Evolutionary conservation across 23 tunicate species (phyloP).

Genomic region (Trididemnum miniatum): DNA sequence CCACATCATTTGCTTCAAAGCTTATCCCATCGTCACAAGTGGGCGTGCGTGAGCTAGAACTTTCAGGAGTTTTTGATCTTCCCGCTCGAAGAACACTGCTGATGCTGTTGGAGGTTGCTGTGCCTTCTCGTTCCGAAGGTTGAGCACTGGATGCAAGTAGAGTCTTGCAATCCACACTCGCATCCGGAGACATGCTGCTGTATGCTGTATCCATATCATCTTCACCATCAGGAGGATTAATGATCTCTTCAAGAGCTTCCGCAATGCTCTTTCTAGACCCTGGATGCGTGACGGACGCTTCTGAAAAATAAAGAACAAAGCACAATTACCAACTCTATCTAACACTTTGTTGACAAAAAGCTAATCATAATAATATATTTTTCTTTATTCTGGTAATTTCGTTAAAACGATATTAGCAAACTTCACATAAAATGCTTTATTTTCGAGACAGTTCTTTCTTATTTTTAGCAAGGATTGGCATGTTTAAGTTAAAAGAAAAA

Average conservation of each 20-base stretch:
- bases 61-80: slow-evolving; percentile 70
- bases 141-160: slow-evolving; percentile 27
- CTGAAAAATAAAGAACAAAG: too few relatives aligned
- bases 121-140: neutral
- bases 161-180: slow-evolving; percentile 67
- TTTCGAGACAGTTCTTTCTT: too few relatives aligned
- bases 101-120: neutral
- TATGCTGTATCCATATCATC: slow-evolving; percentile 45
- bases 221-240: slow-evolving; percentile 49
- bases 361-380: too few relatives aligned
- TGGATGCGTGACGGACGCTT: neutral
- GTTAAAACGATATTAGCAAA: too few relatives aligned
- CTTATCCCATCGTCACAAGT: slow-evolving; percentile 34
- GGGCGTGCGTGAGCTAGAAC: slow-evolving; percentile 54
- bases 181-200: slow-evolving; percentile 71
- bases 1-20: slow-evolving; percentile 42
- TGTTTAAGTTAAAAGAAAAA: too few relatives aligned
- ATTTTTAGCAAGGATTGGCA: too few relatives aligned
- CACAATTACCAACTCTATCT: too few relatives aligned
- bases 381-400: too few relatives aligned
- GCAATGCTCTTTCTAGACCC: slow-evolving; percentile 69
- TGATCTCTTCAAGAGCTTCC: slow-evolving; percentile 80
- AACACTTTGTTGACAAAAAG: too few relatives aligned
- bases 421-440: too few relatives aligned
- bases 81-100: neutral